Base-by-base conservation (phyloP, 2,113 vertebrate species). In the Equus przewalskii region DNA sequence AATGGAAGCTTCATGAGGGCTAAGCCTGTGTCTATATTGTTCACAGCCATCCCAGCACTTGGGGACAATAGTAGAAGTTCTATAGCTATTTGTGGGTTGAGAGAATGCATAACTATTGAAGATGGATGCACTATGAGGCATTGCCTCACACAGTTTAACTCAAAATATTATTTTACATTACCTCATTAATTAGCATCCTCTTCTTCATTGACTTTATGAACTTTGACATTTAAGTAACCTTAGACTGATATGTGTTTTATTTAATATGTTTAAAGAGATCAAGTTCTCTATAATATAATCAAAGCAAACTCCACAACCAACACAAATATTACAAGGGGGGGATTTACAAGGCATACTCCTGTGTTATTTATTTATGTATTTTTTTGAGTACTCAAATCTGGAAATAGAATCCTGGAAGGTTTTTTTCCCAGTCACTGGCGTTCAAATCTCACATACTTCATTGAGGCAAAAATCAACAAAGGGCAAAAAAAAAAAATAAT, bases 211-310 rank as follows among this genome's bases (percentile, higher is more conserved):
- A 85, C 33, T 76, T 85, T 60, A 91, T 75, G 56, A 80, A 85
- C 56, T 93, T 89, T 88, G 60, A 79, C 83, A 78, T 64, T 91
- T 70, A 92, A 49, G 60, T 54, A 91, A 79, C 13, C 60, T 49
- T 89, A 22, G 78, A 95, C 80, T 95, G 6, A 51, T 95, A 51
- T 96, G 8, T 0, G 33, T 51, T 97, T 97, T 96, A 15, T 96
- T 98, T 85, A 97, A 14, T 92, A 16, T 96, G 51, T 94, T 54
- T 95, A 62, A 97, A 98, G 98, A 91, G 92, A 86, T 15, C 79
- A 98, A 97, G 79, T 36, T 75, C 85, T 84, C 0, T 2, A 92
- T 41, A 96, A 97, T 41, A 41, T 76, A 81, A 91, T 62, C 69
- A 98, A 98, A 98, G 89, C 0, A 14, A 97, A 97, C 51, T 26